These are phyloP conservation scores for Meda fulgida DNA, from an alignment of 2,797 vertebrate genomes.

Conservation along the genomic window DNA sequence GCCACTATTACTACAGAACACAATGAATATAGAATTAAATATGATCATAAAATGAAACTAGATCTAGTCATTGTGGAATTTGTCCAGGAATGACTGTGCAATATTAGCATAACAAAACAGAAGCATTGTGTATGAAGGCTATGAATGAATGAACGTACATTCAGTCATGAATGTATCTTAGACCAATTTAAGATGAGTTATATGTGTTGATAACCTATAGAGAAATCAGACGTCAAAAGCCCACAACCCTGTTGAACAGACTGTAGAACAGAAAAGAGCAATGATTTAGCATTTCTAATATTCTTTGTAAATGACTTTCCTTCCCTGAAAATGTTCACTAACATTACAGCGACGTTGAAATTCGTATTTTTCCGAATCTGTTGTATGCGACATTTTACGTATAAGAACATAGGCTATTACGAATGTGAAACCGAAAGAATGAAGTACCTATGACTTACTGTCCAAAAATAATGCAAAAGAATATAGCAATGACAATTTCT, in stretches of 20 bases:
- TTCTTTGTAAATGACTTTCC: neutral
- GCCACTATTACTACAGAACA: no score
- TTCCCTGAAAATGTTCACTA: neutral
- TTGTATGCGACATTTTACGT: neutral
- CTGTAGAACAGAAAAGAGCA: neutral
- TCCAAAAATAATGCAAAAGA: neutral
- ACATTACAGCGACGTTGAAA: neutral
- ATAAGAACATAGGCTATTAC: no score
- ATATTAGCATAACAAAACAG: neutral
- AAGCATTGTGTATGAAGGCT: neutral
- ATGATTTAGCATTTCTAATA: neutral
- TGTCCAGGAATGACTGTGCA: neutral
- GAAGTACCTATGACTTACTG: neutral
- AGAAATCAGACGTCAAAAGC: neutral
- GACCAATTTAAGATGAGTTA: neutral
- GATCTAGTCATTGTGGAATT: neutral
- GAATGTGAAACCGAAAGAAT: neutral
- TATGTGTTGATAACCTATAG: neutral
- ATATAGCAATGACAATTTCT: neutral
- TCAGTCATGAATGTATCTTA: neutral
- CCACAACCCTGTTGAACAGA: no score
- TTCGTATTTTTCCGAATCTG: neutral
- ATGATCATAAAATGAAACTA: neutral
- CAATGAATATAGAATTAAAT: no score
- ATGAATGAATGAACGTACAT: neutral